Evolutionary conservation across 2,888 invertebrate species (phyloP).

Genomic region (Notodonta dromedarius): DNA sequence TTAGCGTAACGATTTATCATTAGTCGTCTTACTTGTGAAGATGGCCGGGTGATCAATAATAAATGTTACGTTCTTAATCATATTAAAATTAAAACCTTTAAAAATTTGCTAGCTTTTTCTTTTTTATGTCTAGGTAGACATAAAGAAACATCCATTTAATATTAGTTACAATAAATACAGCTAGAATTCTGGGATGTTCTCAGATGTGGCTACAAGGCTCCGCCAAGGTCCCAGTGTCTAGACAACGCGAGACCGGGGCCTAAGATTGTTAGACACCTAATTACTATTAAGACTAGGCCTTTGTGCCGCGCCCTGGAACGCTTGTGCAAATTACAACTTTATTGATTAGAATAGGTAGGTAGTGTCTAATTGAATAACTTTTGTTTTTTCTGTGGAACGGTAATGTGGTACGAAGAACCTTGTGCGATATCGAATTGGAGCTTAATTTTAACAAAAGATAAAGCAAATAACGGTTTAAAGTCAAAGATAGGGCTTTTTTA

Average conservation of each 20-base stretch:
- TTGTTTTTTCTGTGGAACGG: not conserved
- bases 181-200: conserved; percentile 26
- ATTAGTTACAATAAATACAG: conserved; percentile 24
- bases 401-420: not conserved
- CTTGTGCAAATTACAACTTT: conserved; percentile 2
- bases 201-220: conserved; percentile 39
- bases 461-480: too few species aligned
- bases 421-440: not conserved
- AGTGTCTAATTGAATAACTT: conserved; percentile 5
- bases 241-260: conserved; percentile 38
- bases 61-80: not conserved
- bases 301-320: conserved; percentile 1
- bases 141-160: conserved; percentile 21
- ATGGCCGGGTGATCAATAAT: not conserved
- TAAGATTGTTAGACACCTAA: conserved; percentile 40
- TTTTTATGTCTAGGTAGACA: not conserved
- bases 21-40: too few species aligned
- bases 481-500: too few species aligned
- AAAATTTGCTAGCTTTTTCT: not conserved
- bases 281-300: conserved; percentile 34
- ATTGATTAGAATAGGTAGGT: conserved; percentile 2
- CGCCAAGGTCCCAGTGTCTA: conserved; percentile 52
- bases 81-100: not conserved
- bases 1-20: too few species aligned
- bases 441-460: too few species aligned